Evolutionary conservation across 2,888 invertebrate genomes (phyloP), one percentile per base, ranked within the genome.

Genomic region (Volucella bombylans): DNA sequence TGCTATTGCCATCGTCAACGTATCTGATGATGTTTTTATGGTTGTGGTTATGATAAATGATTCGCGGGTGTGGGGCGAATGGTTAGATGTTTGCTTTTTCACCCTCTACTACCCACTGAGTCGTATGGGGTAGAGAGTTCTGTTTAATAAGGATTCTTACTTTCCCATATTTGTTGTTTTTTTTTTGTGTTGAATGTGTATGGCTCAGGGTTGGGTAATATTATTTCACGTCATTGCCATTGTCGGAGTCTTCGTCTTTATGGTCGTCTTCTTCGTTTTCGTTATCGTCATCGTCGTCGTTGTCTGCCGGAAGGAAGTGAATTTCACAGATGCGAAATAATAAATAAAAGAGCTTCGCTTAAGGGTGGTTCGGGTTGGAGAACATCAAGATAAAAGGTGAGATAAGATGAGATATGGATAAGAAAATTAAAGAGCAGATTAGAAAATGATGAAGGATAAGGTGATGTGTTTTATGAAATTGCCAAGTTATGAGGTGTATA

Each of bases 1-100:
- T 85, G 85, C 81, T 81, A 72, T 81, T 72, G 65, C 76, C 81
- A 64, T 72, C 81, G 81, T 81, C 85, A 76, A 81, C 72, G 67
- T 76, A 81, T 85, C 76, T 85, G 85, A 85, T 85, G 85, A 85
- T 81, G 81, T 85, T 85, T 85, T 85, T 81, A 85, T 85, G 85
- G 85, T 54, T 85, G 81, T 57, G 85, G 85, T 85, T 85, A 81
- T 85, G 85, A 85, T 85, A 81, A 85, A 85, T 85, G 85, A 77
- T 81, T 23, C 62, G 14, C 50, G 15, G 54, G 64, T 62, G 68
- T 62, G 73, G 67, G 54, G 4, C 49, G 64, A 62, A 59, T 57
- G 80, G 67, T 23, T 23, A 67, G 49, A 43, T 82, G 78, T 73
- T 62, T 64, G 45, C 55, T 57, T 45, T 59, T 54, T 47, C 64